A percentile compares a stretch with the other conserved stretches of the same genome.
phyloP scores from a whole-genome alignment of 2,113 vertebrate genomes.

The Perccottus glenii region DNA sequence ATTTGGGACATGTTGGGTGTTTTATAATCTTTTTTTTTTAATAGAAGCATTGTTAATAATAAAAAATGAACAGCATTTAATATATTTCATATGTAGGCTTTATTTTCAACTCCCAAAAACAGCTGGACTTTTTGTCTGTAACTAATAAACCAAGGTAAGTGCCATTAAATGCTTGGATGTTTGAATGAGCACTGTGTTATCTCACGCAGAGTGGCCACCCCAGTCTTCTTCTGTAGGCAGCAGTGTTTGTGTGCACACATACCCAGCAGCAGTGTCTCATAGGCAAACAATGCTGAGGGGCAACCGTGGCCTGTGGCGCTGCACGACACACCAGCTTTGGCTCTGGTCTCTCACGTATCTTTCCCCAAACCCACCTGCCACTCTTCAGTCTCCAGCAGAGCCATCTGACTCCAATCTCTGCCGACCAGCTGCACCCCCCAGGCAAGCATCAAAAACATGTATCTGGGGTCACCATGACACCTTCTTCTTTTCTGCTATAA shows the following conservation, averaged over 20 bases:
- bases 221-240: not conserved
- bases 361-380: slow-evolving; percentile 19
- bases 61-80: not conserved
- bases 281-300: slow-evolving; percentile 23
- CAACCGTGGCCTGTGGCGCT: slow-evolving; percentile 39
- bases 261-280: not conserved
- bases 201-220: not conserved
- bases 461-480: slow-evolving; percentile 52
- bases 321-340: slow-evolving; percentile 35
- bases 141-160: too few relatives aligned
- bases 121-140: too few relatives aligned
- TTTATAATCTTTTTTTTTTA: not conserved
- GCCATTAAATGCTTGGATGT: too few relatives aligned
- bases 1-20: not conserved
- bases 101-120: too few relatives aligned
- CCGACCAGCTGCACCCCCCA: slow-evolving; percentile 53
- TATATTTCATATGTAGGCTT: not conserved
- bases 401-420: slow-evolving; percentile 66
- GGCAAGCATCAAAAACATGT: slow-evolving; percentile 32
- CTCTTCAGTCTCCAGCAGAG: slow-evolving; percentile 43
- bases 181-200: not conserved
- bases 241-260: not conserved
- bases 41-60: too few relatives aligned
- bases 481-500: slow-evolving; percentile 41
- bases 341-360: slow-evolving; percentile 25